Percentiles rank a stretch among this genome's conserved stretches.
These are phyloP conservation scores for Dolomedes plantarius DNA, from an alignment of 2,888 invertebrate genomes.

Conservation along the genomic window DNA sequence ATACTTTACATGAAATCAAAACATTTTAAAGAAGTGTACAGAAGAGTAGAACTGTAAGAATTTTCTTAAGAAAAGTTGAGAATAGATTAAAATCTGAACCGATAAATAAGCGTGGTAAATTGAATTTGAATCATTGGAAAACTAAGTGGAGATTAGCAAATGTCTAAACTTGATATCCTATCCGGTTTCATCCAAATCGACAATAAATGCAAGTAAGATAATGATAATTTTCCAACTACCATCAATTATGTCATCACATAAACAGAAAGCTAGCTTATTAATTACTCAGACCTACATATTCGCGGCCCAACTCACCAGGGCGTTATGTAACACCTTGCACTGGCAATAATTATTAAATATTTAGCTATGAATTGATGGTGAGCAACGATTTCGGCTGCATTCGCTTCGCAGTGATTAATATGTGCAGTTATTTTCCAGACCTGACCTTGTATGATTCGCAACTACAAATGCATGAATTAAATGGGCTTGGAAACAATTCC, in stretches of 20 bases:
- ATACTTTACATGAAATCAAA: too few relatives aligned
- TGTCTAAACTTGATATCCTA: too few relatives aligned
- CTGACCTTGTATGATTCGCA: too few relatives aligned
- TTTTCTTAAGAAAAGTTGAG: too few relatives aligned
- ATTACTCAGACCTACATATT: background rate
- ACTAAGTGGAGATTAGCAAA: too few relatives aligned
- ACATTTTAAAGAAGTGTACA: too few relatives aligned
- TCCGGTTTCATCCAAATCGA: background rate
- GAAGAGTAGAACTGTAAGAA: too few relatives aligned
- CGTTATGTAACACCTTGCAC: background rate
- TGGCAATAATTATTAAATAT: slow-evolving; percentile 10
- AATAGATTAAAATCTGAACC: too few relatives aligned
- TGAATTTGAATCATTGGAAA: too few relatives aligned
- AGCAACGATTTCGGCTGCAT: background rate
- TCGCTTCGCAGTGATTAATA: background rate
- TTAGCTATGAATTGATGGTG: background rate
- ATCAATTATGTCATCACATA: background rate
- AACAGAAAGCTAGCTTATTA: slow-evolving; percentile 8
- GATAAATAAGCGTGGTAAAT: too few relatives aligned
- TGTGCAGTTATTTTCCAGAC: background rate
- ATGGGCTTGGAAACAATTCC: too few relatives aligned
- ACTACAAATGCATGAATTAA: too few relatives aligned
- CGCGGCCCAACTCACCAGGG: background rate
- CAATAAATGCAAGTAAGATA: background rate
- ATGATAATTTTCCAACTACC: background rate